Evolutionary conservation across 2,888 invertebrate genomes (phyloP).

Genomic region (Eupithecia pulchellata): DNA sequence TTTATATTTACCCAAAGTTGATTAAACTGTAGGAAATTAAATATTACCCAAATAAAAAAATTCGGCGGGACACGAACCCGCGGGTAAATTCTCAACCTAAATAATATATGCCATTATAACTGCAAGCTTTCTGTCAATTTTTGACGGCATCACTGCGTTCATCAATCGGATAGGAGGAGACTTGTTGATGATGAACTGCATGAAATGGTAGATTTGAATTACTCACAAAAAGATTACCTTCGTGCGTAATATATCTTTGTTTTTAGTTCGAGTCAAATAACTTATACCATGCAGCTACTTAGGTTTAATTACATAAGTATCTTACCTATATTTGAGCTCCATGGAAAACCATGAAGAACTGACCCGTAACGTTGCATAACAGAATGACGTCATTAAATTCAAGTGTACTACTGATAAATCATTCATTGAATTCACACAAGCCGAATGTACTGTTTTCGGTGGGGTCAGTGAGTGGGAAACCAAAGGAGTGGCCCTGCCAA

Average conservation of each 20-base stretch:
- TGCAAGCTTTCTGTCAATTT: neutral
- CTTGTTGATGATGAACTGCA: neutral
- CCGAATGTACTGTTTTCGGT: too few relatives aligned
- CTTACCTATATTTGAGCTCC: neutral
- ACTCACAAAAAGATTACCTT: too few relatives aligned
- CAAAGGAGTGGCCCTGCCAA: too few relatives aligned
- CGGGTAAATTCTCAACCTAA: neutral
- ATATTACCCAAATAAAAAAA: too few relatives aligned
- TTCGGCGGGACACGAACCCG: too few relatives aligned
- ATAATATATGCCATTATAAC: neutral
- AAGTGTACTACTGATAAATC: too few relatives aligned
- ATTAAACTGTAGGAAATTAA: too few relatives aligned
- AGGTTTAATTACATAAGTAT: neutral
- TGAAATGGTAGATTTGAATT: neutral
- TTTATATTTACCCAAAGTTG: too few relatives aligned
- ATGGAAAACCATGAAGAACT: neutral
- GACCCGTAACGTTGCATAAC: neutral
- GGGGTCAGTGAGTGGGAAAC: too few relatives aligned
- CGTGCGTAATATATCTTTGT: too few relatives aligned
- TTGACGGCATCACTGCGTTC: conserved; percentile 1
- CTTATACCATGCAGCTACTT: neutral
- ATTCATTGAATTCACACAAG: too few relatives aligned
- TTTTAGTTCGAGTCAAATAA: neutral
- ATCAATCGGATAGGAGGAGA: neutral
- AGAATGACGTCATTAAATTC: neutral